These are phyloP conservation scores for Caranx melampygus DNA, from an alignment of 2,113 vertebrate species.

Conservation along the genomic window DNA sequence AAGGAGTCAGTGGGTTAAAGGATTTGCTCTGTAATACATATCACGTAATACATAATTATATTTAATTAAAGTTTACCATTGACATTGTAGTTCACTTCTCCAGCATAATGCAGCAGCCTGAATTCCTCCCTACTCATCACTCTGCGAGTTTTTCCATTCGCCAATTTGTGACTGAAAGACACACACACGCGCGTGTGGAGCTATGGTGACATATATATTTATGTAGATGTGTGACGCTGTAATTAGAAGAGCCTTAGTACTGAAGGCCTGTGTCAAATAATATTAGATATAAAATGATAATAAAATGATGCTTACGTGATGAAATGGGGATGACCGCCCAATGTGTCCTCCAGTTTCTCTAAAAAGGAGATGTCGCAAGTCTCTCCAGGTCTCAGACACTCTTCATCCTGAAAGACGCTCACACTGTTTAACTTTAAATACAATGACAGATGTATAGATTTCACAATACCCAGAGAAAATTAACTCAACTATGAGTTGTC, in stretches of 20 bases:
- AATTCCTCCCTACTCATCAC: conserved; percentile 93
- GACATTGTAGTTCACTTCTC: conserved; percentile 96
- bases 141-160: conserved; percentile 94
- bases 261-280: neutral
- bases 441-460: neutral
- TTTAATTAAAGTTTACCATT: conserved; percentile 81
- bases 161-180: conserved; percentile 91
- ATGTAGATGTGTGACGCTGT: neutral
- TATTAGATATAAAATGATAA: conserved; percentile 7
- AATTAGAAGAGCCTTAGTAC: neutral
- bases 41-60: no score
- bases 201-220: neutral
- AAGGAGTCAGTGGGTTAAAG: conserved; percentile 3
- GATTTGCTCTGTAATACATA: neutral
- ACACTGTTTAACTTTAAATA: neutral
- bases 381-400: conserved; percentile 95
- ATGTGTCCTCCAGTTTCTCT: conserved; percentile 93
- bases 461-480: neutral
- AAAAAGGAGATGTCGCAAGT: conserved; percentile 93
- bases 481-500: neutral
- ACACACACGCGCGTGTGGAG: conserved; percentile 9
- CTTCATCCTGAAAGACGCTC: conserved; percentile 88
- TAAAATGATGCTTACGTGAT: conserved; percentile 88
- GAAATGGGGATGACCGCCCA: conserved; percentile 94
- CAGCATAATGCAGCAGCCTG: conserved; percentile 94